Base-by-base conservation (phyloP, 2,113 vertebrate genomes). In the Boleophthalmus pectinirostris region DNA sequence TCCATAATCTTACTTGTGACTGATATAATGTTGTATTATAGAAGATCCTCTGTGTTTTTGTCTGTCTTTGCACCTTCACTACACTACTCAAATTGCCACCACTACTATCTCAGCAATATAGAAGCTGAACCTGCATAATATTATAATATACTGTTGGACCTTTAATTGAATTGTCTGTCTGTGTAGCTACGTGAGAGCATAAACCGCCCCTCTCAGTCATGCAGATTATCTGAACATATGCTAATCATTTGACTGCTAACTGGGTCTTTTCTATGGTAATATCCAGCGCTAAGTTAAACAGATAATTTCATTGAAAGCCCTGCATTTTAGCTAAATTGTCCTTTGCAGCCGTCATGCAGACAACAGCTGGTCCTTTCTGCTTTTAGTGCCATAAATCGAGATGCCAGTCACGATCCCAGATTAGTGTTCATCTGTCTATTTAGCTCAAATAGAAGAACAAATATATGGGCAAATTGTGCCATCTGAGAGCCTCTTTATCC, bases 311-410 rank as follows among this genome's bases (percentile, higher is more conserved):
- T 23, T 24, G n/a, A 65, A 43, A 43, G 38, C 33, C 18, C 11
- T 20, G 8, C 29, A 2, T 23, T 53, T 46, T 66, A 68, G 10
- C 66, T 68, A 33, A 67, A 67, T 43, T 66, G 65, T 46, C 51
- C 53, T 73, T 56, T 54, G 5, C 35, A 73, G 60, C n/a, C 15
- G 33, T 33, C 38, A 21, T 66, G 33, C 63, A 45, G 51, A 73
- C 35, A 73, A 73, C 72, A 67, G 72, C 72, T 73, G 63, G 49
- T 58, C 64, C 64, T 25, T 24, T 43, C 24, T 8, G 35, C 24
- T 64, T 67, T 46, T 24, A 57, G 49, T 67, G 64, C 64, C 51
- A 29, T 67, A 33, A 46, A 47, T 53, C 23, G 45, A 66, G 63
- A 38, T 73, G 64, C 35, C 64, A n/a, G 47, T 68, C 67, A 68